Evolutionary conservation across 2,888 invertebrate species (phyloP), one percentile per base, ranked within the genome.

Genomic region (Cryptus viduatorius): DNA sequence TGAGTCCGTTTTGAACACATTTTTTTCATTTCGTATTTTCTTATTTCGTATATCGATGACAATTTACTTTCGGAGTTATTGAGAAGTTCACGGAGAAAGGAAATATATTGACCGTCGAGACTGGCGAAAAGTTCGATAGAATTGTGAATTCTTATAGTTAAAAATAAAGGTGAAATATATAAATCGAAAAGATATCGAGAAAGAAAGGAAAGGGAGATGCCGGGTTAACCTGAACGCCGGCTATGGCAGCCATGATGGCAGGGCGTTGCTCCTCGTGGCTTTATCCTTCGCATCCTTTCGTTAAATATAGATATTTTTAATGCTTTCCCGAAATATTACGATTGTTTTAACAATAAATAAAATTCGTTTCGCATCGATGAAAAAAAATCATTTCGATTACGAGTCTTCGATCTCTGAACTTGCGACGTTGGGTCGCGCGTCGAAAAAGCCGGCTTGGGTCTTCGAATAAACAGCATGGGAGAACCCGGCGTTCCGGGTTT

Each of bases 191-290:
- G 37, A n/a, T 29, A 19, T n/a, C 12, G n/a, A 24, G 61, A 53
- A 24, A 37, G 24, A 14, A 19, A 12, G 1, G 19, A 5, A 37
- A 72, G 12, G 48, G 61, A 53, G 50, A 56, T 68, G 82, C 71
- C 79, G 84, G 82, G 82, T 24, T 79, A 82, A 79, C 78, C 59
- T 75, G 72, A 80, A 85, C 64, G 85, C 88, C 87, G 88, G 88
- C 75, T 73, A 84, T 59, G 87, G 86, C 91, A 87, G 92, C 92
- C 92, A 92, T 92, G 87, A 89, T 90, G 88, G 86, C 90, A 90
- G 92, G 92, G 91, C 92, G 92, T 92, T 92, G 90, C 37, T 48
- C 88, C 84, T 78, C 83, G 80, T 85, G 83, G 84, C 79, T 44
- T 61, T 83, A 72, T 46, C 48, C 37, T 76, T 53, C 19, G 31